Conservation (phyloP, 2,888 invertebrate species). For the Parnassius smintheus region DNA sequence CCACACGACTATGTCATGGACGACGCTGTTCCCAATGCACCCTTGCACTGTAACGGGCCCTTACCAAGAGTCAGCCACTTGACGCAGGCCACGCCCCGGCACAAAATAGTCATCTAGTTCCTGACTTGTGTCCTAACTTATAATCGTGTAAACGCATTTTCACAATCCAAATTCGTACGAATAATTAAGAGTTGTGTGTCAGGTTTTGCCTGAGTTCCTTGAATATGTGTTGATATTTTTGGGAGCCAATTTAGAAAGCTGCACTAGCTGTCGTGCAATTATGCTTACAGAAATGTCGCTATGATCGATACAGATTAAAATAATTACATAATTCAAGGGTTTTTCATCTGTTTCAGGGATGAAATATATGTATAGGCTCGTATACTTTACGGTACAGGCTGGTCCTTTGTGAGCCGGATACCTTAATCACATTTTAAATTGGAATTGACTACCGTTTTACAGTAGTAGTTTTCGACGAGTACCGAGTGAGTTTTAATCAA, state of each 20-base stretch:
- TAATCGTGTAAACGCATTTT: not conserved
- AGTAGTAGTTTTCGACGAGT: conserved; percentile 65
- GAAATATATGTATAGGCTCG: not conserved
- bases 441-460: conserved; percentile 71
- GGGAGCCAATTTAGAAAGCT: too few relatives aligned
- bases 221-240: too few relatives aligned
- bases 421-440: conserved; percentile 59
- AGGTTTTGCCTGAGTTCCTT: too few relatives aligned
- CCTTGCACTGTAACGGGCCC: conserved; percentile 93
- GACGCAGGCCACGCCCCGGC: conserved; percentile 59
- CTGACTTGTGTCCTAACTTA: not conserved
- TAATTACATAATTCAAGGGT: too few relatives aligned
- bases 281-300: too few relatives aligned
- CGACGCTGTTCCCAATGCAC: conserved; percentile 92
- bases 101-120: conserved; percentile 24
- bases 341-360: not conserved
- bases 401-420: conserved; percentile 57
- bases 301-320: too few relatives aligned
- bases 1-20: conserved; percentile 91
- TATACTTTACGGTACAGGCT: conserved; percentile 28
- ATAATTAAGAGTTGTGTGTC: too few relatives aligned
- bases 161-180: too few relatives aligned
- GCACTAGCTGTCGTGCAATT: too few relatives aligned
- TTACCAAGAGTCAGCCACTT: conserved; percentile 85
- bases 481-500: conserved; percentile 79